Percentiles rank a stretch among this genome's conserved stretches.
Evolutionary conservation across 2,113 vertebrate species (phyloP).

Genomic region (Xenopus laevis): DNA sequence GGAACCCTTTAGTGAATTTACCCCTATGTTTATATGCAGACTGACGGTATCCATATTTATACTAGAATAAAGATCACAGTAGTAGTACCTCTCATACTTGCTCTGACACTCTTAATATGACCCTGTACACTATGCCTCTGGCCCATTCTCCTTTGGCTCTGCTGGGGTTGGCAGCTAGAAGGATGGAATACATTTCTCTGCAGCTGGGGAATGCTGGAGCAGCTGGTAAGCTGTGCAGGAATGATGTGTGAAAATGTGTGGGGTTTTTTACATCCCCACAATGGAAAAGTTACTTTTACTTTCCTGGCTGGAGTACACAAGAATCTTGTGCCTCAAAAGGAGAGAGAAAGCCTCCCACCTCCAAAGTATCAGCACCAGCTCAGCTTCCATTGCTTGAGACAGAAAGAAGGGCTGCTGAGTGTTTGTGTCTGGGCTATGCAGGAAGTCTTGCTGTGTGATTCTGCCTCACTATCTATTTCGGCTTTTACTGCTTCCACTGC

Average conservation of each 20-base stretch:
- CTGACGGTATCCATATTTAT: too few species aligned
- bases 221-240: slow-evolving; percentile 32
- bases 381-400: slow-evolving; percentile 53
- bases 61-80: too few species aligned
- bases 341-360: slow-evolving; percentile 29
- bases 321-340: slow-evolving; percentile 20
- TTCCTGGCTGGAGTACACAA: slow-evolving; percentile 11
- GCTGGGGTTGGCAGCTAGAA: neutral
- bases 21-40: too few species aligned
- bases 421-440: slow-evolving; percentile 61
- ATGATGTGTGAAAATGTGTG: slow-evolving; percentile 6
- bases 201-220: slow-evolving; percentile 31
- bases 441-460: slow-evolving; percentile 68
- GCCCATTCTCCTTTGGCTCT: fast-evolving
- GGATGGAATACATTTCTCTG: neutral
- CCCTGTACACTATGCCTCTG: slow-evolving; percentile 17
- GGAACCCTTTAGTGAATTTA: too few species aligned
- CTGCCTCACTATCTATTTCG: slow-evolving; percentile 69
- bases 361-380: slow-evolving; percentile 38
- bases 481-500: slow-evolving; percentile 59
- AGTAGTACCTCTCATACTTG: neutral
- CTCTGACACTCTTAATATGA: too few species aligned
- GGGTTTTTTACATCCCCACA: neutral
- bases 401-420: slow-evolving; percentile 52
- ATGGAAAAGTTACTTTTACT: slow-evolving; percentile 16